Evolutionary conservation across 2,888 invertebrate genomes (phyloP).

Genomic region (Tinea trinotella): DNA sequence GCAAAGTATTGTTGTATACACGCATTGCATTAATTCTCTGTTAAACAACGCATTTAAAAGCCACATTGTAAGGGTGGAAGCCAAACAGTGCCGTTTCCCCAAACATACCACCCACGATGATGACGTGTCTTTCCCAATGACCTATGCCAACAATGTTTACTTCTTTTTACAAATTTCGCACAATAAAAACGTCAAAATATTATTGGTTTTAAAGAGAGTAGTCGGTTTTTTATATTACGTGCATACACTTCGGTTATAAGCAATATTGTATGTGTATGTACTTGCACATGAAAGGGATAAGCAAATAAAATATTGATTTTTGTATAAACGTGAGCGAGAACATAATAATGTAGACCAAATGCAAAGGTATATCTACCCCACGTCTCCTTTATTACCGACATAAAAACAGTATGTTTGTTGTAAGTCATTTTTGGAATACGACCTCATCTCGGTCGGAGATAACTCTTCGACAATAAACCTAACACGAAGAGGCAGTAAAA

Average conservation of each 20-base stretch:
- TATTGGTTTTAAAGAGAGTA: neutral
- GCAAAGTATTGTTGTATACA: slow-evolving; percentile 6
- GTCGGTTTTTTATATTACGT: too few species aligned
- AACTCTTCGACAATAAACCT: slow-evolving; percentile 65
- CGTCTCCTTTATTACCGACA: slow-evolving; percentile 44
- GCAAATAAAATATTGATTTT: too few species aligned
- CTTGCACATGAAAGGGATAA: too few species aligned
- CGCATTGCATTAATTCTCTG: slow-evolving; percentile 11
- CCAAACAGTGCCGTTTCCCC: slow-evolving; percentile 12
- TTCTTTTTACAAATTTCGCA: slow-evolving; percentile 7
- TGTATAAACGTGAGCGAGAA: too few species aligned
- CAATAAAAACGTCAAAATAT: slow-evolving; percentile 8
- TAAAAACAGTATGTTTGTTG: slow-evolving; percentile 59
- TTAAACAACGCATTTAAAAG: slow-evolving; percentile 2
- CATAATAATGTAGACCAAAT: slow-evolving; percentile 18
- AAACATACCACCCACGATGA: slow-evolving; percentile 9
- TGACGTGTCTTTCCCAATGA: slow-evolving; percentile 7
- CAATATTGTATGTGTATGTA: too few species aligned
- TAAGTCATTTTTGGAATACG: slow-evolving; percentile 66
- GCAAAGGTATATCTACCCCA: slow-evolving; percentile 15
- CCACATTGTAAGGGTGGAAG: slow-evolving; percentile 7
- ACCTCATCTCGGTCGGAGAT: slow-evolving; percentile 64
- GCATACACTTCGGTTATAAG: too few species aligned
- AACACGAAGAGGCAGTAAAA: slow-evolving; percentile 69
- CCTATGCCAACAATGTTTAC: slow-evolving; percentile 1